A percentile compares a stretch with the other conserved stretches of the same genome.
Evolutionary conservation across 2,888 invertebrate species (phyloP).

Genomic region (Galeopsomyia nigrocyanea): DNA sequence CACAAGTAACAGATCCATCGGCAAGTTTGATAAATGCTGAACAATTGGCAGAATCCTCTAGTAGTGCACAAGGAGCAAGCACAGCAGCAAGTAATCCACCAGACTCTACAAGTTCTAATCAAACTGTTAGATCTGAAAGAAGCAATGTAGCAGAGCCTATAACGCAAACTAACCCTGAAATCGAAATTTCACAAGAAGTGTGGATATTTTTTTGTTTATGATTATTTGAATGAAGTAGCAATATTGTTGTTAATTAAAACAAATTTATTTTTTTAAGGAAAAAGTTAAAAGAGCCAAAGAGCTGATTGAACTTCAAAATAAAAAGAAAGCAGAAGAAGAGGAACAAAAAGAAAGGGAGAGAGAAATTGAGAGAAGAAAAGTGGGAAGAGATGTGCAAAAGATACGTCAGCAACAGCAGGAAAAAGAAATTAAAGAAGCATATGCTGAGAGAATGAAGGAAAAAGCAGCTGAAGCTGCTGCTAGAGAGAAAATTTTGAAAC

Average conservation of each 20-base stretch:
- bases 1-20: conserved; percentile 55
- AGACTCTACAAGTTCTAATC: conserved; percentile 8
- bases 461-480: conserved; percentile 82
- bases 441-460: conserved; percentile 82
- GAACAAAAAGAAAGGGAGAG: conserved; percentile 75
- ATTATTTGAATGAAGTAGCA: background rate
- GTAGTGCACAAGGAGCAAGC: conserved; percentile 12
- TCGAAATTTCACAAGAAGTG: conserved; percentile 43
- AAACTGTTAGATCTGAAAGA: conserved; percentile 6
- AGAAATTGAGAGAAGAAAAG: conserved; percentile 81
- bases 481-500: conserved; percentile 82
- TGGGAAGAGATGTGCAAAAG: conserved; percentile 81
- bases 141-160: conserved; percentile 21
- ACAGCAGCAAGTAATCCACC: conserved; percentile 6
- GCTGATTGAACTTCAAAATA: conserved; percentile 73
- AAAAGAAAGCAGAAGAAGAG: conserved; percentile 75
- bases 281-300: conserved; percentile 77
- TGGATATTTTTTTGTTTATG: background rate
- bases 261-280: conserved; percentile 65
- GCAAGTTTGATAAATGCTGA: conserved; percentile 58
- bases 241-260: conserved; percentile 17
- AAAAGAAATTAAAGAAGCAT: conserved; percentile 78
- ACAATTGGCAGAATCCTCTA: conserved; percentile 48
- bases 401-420: conserved; percentile 83
- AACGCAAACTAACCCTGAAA: conserved; percentile 13